These are phyloP conservation scores for Phymanthus crucifer DNA, from an alignment of 92 coral and sea anemone genomes.

Conservation along the genomic window DNA sequence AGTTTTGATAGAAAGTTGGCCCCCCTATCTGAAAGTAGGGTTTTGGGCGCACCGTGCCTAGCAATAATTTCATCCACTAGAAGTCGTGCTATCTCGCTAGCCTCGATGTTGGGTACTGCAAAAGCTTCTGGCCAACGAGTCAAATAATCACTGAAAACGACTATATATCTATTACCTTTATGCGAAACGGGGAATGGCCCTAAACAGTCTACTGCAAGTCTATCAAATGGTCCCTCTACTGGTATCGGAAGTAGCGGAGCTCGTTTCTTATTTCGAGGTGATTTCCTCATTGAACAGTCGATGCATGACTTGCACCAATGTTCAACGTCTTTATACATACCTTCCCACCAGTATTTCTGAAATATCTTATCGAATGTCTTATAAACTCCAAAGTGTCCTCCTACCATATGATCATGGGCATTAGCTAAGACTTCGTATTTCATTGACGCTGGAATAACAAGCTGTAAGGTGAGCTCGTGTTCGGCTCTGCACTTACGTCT, in stretches of 20 bases:
- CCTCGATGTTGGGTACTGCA: slow-evolving; percentile 42
- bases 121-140: slow-evolving; percentile 63
- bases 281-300: not conserved
- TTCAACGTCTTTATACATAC: slow-evolving; percentile 12
- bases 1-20: slow-evolving; percentile 31
- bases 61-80: slow-evolving; percentile 16
- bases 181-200: not conserved
- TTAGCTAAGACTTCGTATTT: not conserved
- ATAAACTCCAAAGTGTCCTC: slow-evolving; percentile 7
- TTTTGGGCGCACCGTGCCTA: slow-evolving; percentile 53
- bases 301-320: slow-evolving; percentile 6
- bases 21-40: slow-evolving; percentile 53
- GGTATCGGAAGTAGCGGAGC: not conserved
- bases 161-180: slow-evolving; percentile 33
- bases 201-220: not conserved
- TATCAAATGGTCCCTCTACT: not conserved
- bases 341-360: not conserved
- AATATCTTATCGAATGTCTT: slow-evolving; percentile 9
- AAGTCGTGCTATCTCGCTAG: slow-evolving; percentile 28
- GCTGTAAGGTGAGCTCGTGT: not conserved
- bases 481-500: not conserved
- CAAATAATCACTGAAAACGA: slow-evolving; percentile 46
- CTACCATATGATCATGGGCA: slow-evolving; percentile 2
- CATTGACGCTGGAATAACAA: not conserved
- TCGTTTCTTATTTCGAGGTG: not conserved